A percentile compares a stretch with the other conserved stretches of the same genome.
These are phyloP conservation scores for Chiloscyllium plagiosum DNA, from an alignment of 2,113 vertebrate species.

Conservation along the genomic window DNA sequence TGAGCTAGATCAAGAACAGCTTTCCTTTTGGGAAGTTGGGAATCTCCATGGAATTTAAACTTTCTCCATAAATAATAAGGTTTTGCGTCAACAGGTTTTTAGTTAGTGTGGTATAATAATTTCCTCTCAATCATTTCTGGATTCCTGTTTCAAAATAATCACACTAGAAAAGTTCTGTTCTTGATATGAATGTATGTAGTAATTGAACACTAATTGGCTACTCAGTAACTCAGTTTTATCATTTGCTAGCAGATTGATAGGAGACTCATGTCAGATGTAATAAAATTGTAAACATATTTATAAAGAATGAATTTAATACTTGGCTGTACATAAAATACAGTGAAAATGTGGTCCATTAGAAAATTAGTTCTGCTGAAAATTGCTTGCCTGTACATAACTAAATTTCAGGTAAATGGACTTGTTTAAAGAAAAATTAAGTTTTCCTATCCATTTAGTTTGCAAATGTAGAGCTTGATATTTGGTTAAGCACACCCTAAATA, in stretches of 20 bases:
- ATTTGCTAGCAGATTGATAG: neutral
- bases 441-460: neutral
- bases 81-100: neutral
- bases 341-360: neutral
- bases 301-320: neutral
- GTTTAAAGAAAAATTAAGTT: neutral
- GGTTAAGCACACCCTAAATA: neutral
- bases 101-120: neutral
- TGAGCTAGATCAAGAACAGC: neutral
- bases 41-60: neutral
- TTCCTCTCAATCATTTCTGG: neutral
- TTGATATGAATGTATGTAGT: neutral
- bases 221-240: neutral
- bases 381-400: neutral
- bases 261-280: neutral
- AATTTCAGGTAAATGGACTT: neutral
- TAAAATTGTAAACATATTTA: neutral
- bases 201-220: constrained; percentile 9
- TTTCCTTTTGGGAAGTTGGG: neutral
- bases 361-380: neutral
- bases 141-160: neutral
- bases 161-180: neutral
- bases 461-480: neutral
- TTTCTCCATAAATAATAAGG: neutral
- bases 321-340: neutral